Evolutionary conservation across 2,113 vertebrate genomes (phyloP), one percentile per base, ranked within the genome.

Genomic region (Anhinga rufa): DNA sequence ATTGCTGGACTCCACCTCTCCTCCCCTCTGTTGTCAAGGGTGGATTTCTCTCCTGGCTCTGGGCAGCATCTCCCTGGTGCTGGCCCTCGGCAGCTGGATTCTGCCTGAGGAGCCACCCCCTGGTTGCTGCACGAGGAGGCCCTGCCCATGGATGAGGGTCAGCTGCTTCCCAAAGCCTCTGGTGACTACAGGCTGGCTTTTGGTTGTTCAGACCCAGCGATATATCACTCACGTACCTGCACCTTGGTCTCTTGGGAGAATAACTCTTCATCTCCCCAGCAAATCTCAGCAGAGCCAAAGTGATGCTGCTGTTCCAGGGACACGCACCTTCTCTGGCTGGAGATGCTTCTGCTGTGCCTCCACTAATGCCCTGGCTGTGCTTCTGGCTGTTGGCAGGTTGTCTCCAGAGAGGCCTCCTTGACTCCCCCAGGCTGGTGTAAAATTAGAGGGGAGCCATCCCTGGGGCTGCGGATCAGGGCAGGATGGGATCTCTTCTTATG

Each of bases 201-300:
- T 75, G 2, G 9, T n/a, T 68, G 28, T 44, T 82, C 65, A 79
- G 40, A 65, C 19, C 5, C 13, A 22, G 18, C 8, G 21, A 9
- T 20, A 6, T 4, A 48, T 34, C 57, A 15, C 17, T 44, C 12
- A 26, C 0, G 0, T 78, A 54, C 42, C 55, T 66, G 10, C 9
- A 49, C 7, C 55, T 75, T 13, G 7, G 17, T 31, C 6, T 24
- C 18, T 34, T 0, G 1, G 40, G 57, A 76, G 18, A 85, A 12
- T 17, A 91, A 29, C 10, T 84, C 20, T 60, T 26, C 10, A 55
- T 28, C 9, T 71, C 18, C 44, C 13, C 34, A 69, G 36, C 12
- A 82, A 79, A 72, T 48, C 61, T 71, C 46, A 49, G 34, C 44
- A 72, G n/a, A 79, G 17, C 14, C 25, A 60, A 81, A 34, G 17